Base-by-base conservation (phyloP, 1,140 invertebrate species). In the Hyles euphorbiae region DNA sequence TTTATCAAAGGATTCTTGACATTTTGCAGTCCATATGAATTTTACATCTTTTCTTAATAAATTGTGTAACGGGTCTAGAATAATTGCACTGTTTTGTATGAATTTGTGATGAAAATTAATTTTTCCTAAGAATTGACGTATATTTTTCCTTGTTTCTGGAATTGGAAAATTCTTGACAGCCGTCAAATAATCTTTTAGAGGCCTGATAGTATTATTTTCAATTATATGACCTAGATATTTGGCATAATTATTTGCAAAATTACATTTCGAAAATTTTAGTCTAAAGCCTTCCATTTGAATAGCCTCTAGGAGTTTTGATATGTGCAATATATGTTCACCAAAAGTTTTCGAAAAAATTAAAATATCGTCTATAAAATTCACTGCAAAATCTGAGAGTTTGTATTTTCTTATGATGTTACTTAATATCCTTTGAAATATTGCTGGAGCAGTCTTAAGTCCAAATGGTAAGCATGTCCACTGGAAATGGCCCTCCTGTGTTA, bases 261-360 rank as follows among this genome's bases (percentile, higher is more conserved):
- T 66, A 34, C 72, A 80, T 74, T 82, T 77, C 32, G 67, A 60
- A 48, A 80, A 74, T 63, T 78, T 79, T 51, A 83, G 50, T 68
- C 64, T 70, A 52, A 83, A 77, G 10, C 72, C 75, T 65, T 81
- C 72, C 50, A 8, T 68, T 47, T 48, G 45, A 40, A 61, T 58
- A 47, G 59, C 58, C 3, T 65, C 59, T 5, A 61, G 45, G 55
- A 66, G 22, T 66, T 11, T 56, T 66, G 55, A 58, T 54, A 58
- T 1, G 60, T 67, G 65, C 11, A 34, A 8, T 53, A 67, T 47
- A 46, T 63, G 61, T 34, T 58, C 40, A 7, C 34, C 10, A 40
- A 61, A 61, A 53, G 0, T 56, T 56, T 61, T 52, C 9, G 50
- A 61, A 47, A 53, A 53, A 52, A 61, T 12, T 55, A 61, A 56